Conservation (phyloP, 2,888 invertebrate species). For the Troglohyphantes excavatus region DNA sequence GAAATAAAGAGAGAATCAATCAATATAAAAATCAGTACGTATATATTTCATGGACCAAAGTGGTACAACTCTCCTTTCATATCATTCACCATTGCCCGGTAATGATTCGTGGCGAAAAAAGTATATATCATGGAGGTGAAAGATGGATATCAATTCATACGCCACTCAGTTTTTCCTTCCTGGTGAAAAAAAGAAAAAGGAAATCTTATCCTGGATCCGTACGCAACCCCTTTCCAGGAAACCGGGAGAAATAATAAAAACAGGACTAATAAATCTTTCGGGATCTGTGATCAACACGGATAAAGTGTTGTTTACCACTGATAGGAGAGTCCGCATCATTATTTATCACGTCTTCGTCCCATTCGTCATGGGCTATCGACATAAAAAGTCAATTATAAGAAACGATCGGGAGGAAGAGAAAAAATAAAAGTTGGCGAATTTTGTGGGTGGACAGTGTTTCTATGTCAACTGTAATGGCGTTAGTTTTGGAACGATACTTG, state of each 20-base stretch:
- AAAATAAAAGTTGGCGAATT: background rate
- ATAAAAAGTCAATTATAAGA: constrained; percentile 69
- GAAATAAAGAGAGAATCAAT: background rate
- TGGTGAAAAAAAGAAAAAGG: constrained; percentile 16
- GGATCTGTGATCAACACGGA: constrained; percentile 69
- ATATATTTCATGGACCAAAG: constrained; percentile 13
- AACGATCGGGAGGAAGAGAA: background rate
- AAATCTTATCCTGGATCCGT: constrained; percentile 27
- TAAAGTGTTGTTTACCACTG: constrained; percentile 74
- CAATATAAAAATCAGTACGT: background rate
- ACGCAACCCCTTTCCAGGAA: background rate
- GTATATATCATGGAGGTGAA: constrained; percentile 38
- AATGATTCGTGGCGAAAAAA: constrained; percentile 28
- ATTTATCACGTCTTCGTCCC: constrained; percentile 57
- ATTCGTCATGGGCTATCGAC: constrained; percentile 58
- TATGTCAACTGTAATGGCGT: background rate
- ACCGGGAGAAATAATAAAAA: constrained; percentile 32
- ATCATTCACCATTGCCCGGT: constrained; percentile 37
- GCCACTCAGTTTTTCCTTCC: constrained; percentile 16
- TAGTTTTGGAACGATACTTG: too few relatives aligned
- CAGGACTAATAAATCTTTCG: constrained; percentile 69
- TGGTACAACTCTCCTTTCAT: constrained; percentile 4
- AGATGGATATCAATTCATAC: constrained; percentile 48
- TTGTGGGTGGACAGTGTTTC: background rate
- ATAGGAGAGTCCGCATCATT: constrained; percentile 52